These are phyloP conservation scores for Oreortyx pictus DNA, from an alignment of 2,797 vertebrate species.

Conservation along the genomic window DNA sequence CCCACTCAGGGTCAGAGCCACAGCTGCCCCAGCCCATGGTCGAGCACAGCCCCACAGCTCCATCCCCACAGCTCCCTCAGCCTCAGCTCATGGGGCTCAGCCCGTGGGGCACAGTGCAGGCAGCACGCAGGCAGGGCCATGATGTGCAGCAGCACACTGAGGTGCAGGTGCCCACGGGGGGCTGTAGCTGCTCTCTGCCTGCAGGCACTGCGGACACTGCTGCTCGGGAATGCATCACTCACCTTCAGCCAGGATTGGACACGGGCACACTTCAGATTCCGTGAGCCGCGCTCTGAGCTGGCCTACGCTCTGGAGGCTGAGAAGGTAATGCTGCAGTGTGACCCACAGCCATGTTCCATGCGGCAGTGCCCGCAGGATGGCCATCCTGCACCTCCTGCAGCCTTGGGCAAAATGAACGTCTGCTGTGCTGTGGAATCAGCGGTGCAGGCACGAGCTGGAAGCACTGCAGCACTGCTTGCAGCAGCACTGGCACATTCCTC, in stretches of 20 bases:
- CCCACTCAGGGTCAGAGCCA: fast-evolving
- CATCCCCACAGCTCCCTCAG: no score
- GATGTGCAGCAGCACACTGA: no score
- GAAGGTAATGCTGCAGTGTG: conserved; percentile 69
- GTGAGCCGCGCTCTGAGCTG: conserved; percentile 74
- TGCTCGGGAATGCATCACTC: conserved; percentile 80
- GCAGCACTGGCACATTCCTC: background rate
- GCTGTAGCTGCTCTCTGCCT: background rate
- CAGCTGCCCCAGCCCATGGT: no score
- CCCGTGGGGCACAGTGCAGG: background rate
- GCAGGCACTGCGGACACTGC: conserved; percentile 82
- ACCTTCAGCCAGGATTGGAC: conserved; percentile 85
- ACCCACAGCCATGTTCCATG: no score
- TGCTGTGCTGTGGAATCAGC: background rate
- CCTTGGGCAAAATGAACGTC: background rate
- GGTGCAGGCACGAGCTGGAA: background rate
- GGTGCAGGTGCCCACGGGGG: background rate
- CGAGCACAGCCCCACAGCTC: no score
- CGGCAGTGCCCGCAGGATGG: no score
- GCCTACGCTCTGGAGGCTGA: conserved; percentile 83
- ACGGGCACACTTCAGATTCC: conserved; percentile 83
- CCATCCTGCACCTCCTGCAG: no score
- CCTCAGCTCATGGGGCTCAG: no score
- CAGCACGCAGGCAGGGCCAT: background rate
- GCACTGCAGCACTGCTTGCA: background rate